Evolutionary conservation across 1,140 invertebrate species (phyloP), one percentile per base, ranked within the genome.

Genomic region (Battus philenor): DNA sequence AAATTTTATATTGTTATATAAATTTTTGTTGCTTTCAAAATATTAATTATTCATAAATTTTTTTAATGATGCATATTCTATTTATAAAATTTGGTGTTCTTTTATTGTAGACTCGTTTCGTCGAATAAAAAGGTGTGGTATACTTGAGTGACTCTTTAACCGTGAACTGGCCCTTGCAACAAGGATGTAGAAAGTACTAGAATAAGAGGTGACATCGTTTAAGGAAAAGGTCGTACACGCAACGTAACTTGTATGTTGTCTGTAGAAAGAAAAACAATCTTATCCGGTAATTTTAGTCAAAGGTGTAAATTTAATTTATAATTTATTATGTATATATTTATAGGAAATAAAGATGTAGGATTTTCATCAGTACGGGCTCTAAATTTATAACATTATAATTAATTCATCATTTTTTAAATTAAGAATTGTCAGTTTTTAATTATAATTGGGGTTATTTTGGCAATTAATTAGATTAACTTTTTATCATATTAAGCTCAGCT

Each of bases 131-230:
- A 26, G 24, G 12, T 10, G 15, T 17, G 12, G 17, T 9, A 26
- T 15, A 16, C 4, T n/a, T 12, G 15, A 27, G 26, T 27, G 24
- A 16, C 24, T 29, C 22, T 41, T 41, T 16, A 41, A 17, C 38
- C 38, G 38, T 41, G 38, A 41, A 41, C 38, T 41, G 38, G 24
- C 38, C 36, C 36, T 39, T 27, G 36, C 7, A 13, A 26, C 24
- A 29, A 41, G 38, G 38, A 29, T 29, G 38, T 41, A 29, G 38
- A 41, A 41, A 41, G 38, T 41, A 27, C 38, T 41, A 41, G 38
- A 41, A 39, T 39, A 39, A 41, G 13, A 22, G 38, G 38, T 29
- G 38, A 29, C 38, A 41, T 4, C 24, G 38, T 29, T 41, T 41
- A 41, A 41, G 24, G 38, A 15, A 41, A 41, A 41, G 38, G 38